Percentiles rank a stretch among this genome's conserved stretches.
Evolutionary conservation across 2,888 invertebrate genomes (phyloP).

Genomic region (Ophion obscuratus): DNA sequence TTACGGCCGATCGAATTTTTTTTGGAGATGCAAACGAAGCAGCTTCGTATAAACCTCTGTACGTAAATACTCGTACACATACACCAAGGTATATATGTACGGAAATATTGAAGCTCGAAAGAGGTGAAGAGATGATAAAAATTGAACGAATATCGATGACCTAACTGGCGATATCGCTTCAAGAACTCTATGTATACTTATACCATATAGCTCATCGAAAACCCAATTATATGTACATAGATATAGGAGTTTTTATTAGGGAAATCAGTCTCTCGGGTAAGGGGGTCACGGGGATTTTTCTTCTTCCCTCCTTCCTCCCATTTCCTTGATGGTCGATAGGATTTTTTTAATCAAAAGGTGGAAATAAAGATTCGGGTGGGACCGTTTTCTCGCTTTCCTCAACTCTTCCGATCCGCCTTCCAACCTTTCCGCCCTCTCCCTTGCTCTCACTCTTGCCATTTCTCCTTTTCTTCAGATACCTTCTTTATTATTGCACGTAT

Average conservation of each 20-base stretch:
- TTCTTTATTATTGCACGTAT: conserved; percentile 74
- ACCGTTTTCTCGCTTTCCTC: conserved; percentile 32
- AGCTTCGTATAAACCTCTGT: not conserved
- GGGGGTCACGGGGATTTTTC: conserved; percentile 45
- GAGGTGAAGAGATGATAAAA: conserved; percentile 5
- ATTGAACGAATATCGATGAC: conserved; percentile 53
- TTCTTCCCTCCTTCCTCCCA: conserved; percentile 4
- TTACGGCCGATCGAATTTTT: no score
- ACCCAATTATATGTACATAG: not conserved
- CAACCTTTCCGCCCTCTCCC: conserved; percentile 43
- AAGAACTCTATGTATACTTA: conserved; percentile 16
- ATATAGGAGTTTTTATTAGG: conserved; percentile 26
- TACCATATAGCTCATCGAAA: not conserved
- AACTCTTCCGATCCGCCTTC: conserved; percentile 28
- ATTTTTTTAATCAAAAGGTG: conserved; percentile 8
- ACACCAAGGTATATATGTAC: no score
- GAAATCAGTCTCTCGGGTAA: conserved; percentile 49
- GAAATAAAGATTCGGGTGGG: conserved; percentile 32
- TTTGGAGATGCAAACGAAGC: no score
- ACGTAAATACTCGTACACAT: conserved; percentile 9
- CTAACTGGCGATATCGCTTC: conserved; percentile 59
- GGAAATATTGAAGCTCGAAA: conserved; percentile 32
- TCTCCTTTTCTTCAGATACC: conserved; percentile 43
- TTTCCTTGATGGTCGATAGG: no score
- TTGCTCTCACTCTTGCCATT: conserved; percentile 55